Conservation (phyloP, 1,140 invertebrate species). For the Cherax quadricarinatus region DNA sequence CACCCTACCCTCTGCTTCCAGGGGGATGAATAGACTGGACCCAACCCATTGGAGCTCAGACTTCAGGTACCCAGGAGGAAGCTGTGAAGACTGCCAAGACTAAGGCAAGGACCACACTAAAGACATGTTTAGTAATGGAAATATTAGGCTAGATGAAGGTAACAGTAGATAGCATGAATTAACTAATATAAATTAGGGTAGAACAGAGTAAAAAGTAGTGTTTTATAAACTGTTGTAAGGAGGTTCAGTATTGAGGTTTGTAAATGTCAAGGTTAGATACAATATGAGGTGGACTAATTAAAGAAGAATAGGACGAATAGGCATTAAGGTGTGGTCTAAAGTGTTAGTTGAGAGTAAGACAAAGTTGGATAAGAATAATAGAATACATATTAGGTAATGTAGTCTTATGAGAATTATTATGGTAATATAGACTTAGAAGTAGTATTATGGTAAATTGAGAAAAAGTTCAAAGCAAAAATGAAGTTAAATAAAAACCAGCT, state of each 20-base stretch:
- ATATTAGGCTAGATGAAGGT: background rate
- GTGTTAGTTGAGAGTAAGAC: background rate
- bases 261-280: background rate
- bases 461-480: no score
- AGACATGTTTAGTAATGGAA: background rate
- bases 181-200: background rate
- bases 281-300: background rate
- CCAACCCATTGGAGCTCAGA: conserved; percentile 46
- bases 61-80: conserved; percentile 34
- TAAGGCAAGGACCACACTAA: background rate
- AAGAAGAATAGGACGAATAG: no score
- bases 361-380: background rate
- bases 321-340: background rate
- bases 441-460: no score
- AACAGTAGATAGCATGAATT: background rate
- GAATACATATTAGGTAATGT: background rate
- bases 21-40: conserved; percentile 35
- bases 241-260: background rate
- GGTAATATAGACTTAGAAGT: no score
- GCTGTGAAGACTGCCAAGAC: background rate
- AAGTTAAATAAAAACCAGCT: no score
- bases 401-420: background rate
- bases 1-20: conserved; percentile 48
- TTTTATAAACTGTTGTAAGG: background rate
- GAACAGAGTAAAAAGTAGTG: background rate